Evolutionary conservation across 2,797 vertebrate species (phyloP).

Genomic region (Morelia viridis): DNA sequence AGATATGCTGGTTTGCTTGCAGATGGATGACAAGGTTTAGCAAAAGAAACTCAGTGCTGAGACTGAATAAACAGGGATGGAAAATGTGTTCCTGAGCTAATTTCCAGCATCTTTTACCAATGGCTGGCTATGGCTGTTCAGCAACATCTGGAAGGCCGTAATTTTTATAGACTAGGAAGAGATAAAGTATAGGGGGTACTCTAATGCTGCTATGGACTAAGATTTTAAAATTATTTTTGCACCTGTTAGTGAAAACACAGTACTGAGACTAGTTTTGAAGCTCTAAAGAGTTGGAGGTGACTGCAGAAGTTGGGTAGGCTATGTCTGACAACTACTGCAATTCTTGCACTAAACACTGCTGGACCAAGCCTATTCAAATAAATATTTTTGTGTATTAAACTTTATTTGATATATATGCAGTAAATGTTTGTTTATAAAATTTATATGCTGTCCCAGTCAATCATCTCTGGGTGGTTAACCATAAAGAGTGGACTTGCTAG

Average conservation of each 20-base stretch:
- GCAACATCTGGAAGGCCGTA: background rate
- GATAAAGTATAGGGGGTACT: background rate
- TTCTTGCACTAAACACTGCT: slow-evolving; percentile 26
- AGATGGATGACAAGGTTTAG: background rate
- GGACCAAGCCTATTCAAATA: slow-evolving; percentile 5
- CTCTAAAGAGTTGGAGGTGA: background rate
- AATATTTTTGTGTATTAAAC: background rate
- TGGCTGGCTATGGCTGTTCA: background rate
- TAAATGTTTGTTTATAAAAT: background rate
- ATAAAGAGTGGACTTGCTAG: background rate
- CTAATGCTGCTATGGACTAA: slow-evolving; percentile 8
- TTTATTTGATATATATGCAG: background rate
- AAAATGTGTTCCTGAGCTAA: background rate
- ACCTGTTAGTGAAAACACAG: background rate
- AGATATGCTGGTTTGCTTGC: background rate
- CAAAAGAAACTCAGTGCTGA: background rate
- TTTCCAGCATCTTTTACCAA: background rate
- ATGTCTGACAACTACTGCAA: background rate
- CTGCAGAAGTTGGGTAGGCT: background rate
- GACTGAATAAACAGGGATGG: background rate
- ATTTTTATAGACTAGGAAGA: background rate
- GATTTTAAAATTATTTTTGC: background rate
- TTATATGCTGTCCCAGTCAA: background rate
- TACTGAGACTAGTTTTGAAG: background rate
- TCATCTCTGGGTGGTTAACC: background rate